These are phyloP conservation scores for Malachius bipustulatus DNA, from an alignment of 2,888 invertebrate species.

Conservation along the genomic window DNA sequence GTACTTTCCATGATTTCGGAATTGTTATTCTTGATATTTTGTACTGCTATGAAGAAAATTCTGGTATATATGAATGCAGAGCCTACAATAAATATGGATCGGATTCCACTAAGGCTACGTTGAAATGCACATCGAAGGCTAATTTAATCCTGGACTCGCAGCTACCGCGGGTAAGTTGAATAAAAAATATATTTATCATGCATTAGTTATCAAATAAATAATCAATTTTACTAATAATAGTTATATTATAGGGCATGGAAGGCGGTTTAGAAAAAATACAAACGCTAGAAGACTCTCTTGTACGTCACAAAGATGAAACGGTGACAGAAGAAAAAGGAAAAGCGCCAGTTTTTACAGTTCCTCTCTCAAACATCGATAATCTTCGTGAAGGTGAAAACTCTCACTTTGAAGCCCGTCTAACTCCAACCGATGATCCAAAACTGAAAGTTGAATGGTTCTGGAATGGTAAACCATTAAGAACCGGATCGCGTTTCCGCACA, in stretches of 20 bases:
- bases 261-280: slow-evolving; percentile 89
- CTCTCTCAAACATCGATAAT: slow-evolving; percentile 75
- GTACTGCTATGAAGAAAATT: slow-evolving; percentile 94
- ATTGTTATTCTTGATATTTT: slow-evolving; percentile 91
- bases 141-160: slow-evolving; percentile 86
- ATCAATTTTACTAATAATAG: no score
- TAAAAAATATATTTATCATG: slow-evolving; percentile 8
- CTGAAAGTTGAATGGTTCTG: slow-evolving; percentile 89
- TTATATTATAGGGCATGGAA: slow-evolving; percentile 68
- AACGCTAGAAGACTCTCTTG: slow-evolving; percentile 79
- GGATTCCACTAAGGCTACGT: slow-evolving; percentile 71
- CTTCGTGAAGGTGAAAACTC: slow-evolving; percentile 84
- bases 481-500: slow-evolving; percentile 87
- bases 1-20: slow-evolving; percentile 96
- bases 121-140: slow-evolving; percentile 80
- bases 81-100: slow-evolving; percentile 86
- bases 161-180: slow-evolving; percentile 62
- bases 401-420: slow-evolving; percentile 81
- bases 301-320: slow-evolving; percentile 61
- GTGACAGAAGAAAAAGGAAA: slow-evolving; percentile 65
- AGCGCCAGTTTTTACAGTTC: slow-evolving; percentile 84
- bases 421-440: slow-evolving; percentile 83
- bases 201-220: no score
- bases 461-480: slow-evolving; percentile 80
- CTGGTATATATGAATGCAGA: slow-evolving; percentile 85